phyloP scores from a whole-genome alignment of 2,113 vertebrate species.

The Heptranchias perlo region DNA sequence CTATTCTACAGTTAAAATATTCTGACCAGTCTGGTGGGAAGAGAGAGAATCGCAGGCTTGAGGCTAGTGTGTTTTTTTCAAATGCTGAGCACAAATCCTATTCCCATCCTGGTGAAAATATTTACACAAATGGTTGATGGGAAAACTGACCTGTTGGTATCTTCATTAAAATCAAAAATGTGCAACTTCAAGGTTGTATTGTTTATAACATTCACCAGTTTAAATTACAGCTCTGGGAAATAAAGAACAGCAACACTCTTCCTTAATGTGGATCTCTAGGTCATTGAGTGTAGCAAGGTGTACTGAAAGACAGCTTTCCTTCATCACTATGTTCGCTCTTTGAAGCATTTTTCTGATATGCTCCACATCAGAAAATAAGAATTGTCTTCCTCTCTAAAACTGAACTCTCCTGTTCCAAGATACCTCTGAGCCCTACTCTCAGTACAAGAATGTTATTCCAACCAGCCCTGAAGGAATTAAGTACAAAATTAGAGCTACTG shows the following conservation, averaged over 20 bases:
- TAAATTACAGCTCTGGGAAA: slow-evolving; percentile 2
- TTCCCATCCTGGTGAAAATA: neutral
- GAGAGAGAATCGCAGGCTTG: neutral
- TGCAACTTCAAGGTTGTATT: neutral
- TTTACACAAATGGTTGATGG: neutral
- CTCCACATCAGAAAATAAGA: too few species aligned
- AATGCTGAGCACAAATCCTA: neutral
- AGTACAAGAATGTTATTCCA: slow-evolving; percentile 11
- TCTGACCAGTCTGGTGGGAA: neutral
- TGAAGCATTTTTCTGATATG: neutral
- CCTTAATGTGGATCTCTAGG: too few species aligned
- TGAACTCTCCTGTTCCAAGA: neutral
- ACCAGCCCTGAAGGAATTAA: neutral
- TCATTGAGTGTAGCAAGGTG: too few species aligned
- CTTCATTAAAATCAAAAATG: neutral
- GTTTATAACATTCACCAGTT: neutral
- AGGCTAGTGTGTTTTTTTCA: too few species aligned
- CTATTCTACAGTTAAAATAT: neutral
- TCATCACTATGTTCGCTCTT: neutral
- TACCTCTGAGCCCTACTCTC: neutral
- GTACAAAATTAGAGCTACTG: neutral
- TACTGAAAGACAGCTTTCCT: neutral
- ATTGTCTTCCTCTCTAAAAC: neutral
- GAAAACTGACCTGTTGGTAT: neutral
- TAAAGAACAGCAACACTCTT: neutral